A percentile compares a stretch with the other conserved stretches of the same genome.
Evolutionary conservation across 2,888 invertebrate genomes (phyloP).

Genomic region (Dasypolia templi): DNA sequence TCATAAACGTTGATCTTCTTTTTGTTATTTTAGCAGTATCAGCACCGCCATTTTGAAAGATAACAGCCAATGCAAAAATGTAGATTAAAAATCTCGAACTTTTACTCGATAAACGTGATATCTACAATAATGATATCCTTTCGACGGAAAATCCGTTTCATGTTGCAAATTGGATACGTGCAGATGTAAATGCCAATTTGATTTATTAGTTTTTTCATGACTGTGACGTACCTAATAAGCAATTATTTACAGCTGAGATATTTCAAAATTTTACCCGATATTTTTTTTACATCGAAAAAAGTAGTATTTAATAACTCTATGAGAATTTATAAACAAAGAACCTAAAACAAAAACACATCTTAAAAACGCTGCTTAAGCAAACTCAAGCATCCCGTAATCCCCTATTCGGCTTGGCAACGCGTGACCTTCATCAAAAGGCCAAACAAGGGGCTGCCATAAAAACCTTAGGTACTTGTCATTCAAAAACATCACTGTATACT

Average conservation of each 20-base stretch:
- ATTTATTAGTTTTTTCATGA: constrained; percentile 46
- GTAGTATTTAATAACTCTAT: not conserved
- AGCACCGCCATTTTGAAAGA: constrained; percentile 48
- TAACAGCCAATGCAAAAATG: constrained; percentile 47
- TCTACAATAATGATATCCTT: constrained; percentile 46
- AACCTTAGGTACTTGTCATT: constrained; percentile 81
- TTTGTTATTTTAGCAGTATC: constrained; percentile 61
- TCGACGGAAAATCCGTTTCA: constrained; percentile 31
- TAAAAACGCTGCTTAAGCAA: constrained; percentile 38
- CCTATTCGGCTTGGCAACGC: constrained; percentile 61
- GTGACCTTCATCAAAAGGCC: constrained; percentile 67
- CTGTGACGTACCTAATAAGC: constrained; percentile 19
- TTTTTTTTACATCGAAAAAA: not conserved
- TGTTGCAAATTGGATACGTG: constrained; percentile 49
- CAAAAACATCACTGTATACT: constrained; percentile 74
- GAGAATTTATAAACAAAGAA: not conserved
- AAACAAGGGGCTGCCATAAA: constrained; percentile 77
- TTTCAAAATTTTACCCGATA: not conserved
- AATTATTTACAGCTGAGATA: not conserved
- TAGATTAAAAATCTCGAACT: constrained; percentile 46
- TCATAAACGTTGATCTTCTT: constrained; percentile 57
- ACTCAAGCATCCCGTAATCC: constrained; percentile 51
- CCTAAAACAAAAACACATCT: constrained; percentile 18
- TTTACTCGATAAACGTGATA: constrained; percentile 43
- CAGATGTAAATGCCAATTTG: constrained; percentile 48